phyloP scores from a whole-genome alignment of 2,113 vertebrate genomes.

The Calyptomena viridis region DNA sequence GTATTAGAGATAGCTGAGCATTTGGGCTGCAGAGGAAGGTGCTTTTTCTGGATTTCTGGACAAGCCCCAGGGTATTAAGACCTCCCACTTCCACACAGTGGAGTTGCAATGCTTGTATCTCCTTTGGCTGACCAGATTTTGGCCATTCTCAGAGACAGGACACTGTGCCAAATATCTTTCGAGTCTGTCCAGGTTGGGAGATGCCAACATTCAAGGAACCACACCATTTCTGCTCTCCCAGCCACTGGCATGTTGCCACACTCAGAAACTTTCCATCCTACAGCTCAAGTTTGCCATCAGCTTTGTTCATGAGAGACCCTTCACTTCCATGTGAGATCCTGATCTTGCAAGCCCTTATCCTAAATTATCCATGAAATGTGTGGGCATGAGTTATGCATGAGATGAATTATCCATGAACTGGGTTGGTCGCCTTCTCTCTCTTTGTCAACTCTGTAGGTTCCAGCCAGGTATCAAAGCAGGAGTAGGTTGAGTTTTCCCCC shows the following conservation, averaged over 20 bases:
- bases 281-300: neutral
- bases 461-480: constrained; percentile 31
- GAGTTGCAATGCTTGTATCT: neutral
- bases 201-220: neutral
- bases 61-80: neutral
- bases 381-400: constrained; percentile 59
- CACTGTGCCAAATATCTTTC: neutral
- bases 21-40: neutral
- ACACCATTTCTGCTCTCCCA: neutral
- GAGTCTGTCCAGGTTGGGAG: neutral
- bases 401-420: constrained; percentile 59
- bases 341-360: constrained; percentile 37
- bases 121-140: neutral
- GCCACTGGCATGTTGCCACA: neutral
- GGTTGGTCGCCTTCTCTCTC: constrained; percentile 4
- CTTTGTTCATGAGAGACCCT: neutral
- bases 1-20: neutral
- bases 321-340: constrained; percentile 38
- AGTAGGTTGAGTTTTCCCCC: neutral
- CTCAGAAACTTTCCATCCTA: neutral
- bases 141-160: neutral
- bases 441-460: constrained; percentile 31
- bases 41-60: neutral
- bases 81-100: neutral
- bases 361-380: constrained; percentile 67